Conservation (phyloP, 2,797 vertebrate species). For the Oreochromis grahami region DNA sequence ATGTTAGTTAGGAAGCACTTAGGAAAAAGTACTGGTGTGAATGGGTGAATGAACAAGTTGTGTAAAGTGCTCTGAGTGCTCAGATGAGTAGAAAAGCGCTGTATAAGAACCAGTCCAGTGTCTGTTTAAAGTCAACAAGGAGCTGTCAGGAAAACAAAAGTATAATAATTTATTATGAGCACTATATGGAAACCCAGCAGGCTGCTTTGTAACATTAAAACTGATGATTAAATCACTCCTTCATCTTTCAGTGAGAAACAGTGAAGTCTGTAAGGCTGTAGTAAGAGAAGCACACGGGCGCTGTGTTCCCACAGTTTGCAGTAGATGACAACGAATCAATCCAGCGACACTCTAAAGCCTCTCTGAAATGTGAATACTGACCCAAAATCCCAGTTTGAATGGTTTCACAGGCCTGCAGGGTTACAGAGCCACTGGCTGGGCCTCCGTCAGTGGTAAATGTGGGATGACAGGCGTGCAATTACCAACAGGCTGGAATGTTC, state of each 20-base stretch:
- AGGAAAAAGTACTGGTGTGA: background rate
- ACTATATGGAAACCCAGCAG: background rate
- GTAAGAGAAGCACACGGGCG: background rate
- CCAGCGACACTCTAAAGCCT: background rate
- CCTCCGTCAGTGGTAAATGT: slow-evolving; percentile 60
- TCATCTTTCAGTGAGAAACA: background rate
- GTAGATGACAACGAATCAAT: background rate
- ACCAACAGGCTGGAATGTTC: slow-evolving; percentile 73
- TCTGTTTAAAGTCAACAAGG: fast-evolving
- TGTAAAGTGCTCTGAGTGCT: background rate
- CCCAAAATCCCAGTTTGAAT: background rate
- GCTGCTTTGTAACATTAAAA: background rate
- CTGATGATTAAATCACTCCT: background rate
- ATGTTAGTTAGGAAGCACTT: fast-evolving
- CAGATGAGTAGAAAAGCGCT: background rate
- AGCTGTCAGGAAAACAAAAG: background rate
- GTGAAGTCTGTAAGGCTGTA: fast-evolving
- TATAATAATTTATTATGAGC: background rate
- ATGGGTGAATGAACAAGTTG: background rate
- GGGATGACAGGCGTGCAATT: slow-evolving; percentile 77
- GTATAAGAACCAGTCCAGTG: background rate
- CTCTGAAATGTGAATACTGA: background rate
- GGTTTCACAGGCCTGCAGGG: background rate
- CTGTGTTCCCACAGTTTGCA: background rate
- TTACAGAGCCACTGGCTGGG: background rate